A percentile compares a stretch with the other conserved stretches of the same genome.
Evolutionary conservation across 2,113 vertebrate species (phyloP).

Genomic region (Pungitius pungitius): DNA sequence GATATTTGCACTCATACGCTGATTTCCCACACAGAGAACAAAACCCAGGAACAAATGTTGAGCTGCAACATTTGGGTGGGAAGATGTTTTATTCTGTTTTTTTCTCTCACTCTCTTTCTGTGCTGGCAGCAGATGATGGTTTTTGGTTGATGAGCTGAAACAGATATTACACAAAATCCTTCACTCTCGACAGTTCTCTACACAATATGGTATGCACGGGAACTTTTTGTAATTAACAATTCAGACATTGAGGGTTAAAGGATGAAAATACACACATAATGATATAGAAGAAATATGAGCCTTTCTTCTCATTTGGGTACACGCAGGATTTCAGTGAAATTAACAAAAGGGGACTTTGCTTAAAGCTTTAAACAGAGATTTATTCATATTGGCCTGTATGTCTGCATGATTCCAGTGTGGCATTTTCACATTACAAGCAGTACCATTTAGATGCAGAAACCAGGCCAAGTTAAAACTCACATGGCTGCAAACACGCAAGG

Average conservation of each 20-base stretch:
- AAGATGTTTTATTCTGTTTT: slow-evolving; percentile 38
- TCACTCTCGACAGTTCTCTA: slow-evolving; percentile 2
- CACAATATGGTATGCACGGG: neutral
- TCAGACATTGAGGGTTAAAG: slow-evolving; percentile 1
- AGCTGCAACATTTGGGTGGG: slow-evolving; percentile 43
- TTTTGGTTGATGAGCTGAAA: slow-evolving; percentile 29
- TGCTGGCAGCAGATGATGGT: slow-evolving; percentile 16
- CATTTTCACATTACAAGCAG: slow-evolving; percentile 12
- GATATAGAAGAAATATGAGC: too few species aligned
- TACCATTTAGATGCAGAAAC: slow-evolving; percentile 5
- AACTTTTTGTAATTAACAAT: slow-evolving; percentile 16
- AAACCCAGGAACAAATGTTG: slow-evolving; percentile 54
- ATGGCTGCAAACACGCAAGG: slow-evolving; percentile 2
- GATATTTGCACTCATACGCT: slow-evolving; percentile 54
- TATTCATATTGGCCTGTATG: slow-evolving; percentile 6
- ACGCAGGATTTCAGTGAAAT: slow-evolving; percentile 26
- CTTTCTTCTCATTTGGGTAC: slow-evolving; percentile 39
- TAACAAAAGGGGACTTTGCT: slow-evolving; percentile 11
- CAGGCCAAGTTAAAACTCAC: neutral
- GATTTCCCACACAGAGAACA: slow-evolving; percentile 47
- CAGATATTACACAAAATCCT: slow-evolving; percentile 22
- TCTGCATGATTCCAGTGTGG: slow-evolving; percentile 8
- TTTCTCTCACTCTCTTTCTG: neutral
- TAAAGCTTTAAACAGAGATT: slow-evolving; percentile 25
- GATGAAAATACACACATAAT: too few species aligned